Base-by-base conservation (phyloP, 1,140 invertebrate genomes). In the Acyrthosiphon pisum region DNA sequence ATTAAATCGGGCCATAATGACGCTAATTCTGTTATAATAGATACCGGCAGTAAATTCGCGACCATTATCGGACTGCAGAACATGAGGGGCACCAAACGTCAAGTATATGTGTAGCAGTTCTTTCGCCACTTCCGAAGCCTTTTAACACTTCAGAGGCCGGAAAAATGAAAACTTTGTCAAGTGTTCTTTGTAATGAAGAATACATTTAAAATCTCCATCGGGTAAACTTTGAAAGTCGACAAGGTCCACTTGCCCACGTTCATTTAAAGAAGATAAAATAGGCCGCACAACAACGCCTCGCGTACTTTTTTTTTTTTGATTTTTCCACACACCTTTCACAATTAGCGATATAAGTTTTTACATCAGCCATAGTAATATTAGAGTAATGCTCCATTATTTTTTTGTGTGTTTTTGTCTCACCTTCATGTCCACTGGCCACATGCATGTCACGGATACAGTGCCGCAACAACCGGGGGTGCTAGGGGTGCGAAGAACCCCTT, bases 21-120 rank as follows among this genome's bases (percentile, higher is more conserved):
- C 37, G 91, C 37, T 48, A 92, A 81, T 81, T 76, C 37, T 41
- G 35, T 76, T 9, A 92, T 92, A 83, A n/a, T n/a, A n/a, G n/a
- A 93, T 37, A 81, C n/a, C 20, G 6, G 68, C 91, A 44, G 60
- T 46, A 23, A 93, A 87, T 88, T 93, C 50, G 23, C 48, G n/a
- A 50, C 93, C 76, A 60, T 93, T 93, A 46, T 93, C 93, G 22
- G 50, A 53, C 50, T 93, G 84, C 4, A 87, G 81, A 46, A 46
- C 46, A 6, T 46, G 11, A 46, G 46, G 46, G 1, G 76, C 91
- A 83, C 81, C n/a, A 87, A 87, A 93, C 1, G 68, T 93, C 50
- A 86, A 35, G 46, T 0, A 93, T 88, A 89, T 89, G 35, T 90
- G 18, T 35, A 93, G 6, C 46, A 88, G n/a, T n/a, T n/a, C n/a